A percentile compares a stretch with the other conserved stretches of the same genome.
phyloP scores from a whole-genome alignment of 1,140 invertebrate species.

The Eufriesea mexicana region DNA sequence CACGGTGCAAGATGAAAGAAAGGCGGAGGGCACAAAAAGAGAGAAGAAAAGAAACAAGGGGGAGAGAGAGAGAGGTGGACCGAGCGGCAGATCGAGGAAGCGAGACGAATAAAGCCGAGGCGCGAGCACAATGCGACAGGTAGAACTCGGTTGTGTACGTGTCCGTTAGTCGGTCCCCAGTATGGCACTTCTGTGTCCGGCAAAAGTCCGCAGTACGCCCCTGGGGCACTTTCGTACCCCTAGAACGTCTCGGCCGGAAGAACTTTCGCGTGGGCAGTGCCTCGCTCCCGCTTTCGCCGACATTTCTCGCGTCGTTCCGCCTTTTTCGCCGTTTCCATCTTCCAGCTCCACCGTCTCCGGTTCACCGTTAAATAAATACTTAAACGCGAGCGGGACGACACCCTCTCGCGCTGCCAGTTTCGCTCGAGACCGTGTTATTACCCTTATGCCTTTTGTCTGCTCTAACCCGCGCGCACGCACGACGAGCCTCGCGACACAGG shows the following conservation, averaged over 20 bases:
- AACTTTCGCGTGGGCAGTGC: slow-evolving; percentile 39
- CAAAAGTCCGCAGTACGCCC: slow-evolving; percentile 63
- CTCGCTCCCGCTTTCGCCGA: not conserved
- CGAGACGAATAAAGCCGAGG: too few species aligned
- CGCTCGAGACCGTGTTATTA: slow-evolving; percentile 42
- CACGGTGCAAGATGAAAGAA: too few species aligned
- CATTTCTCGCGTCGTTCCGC: slow-evolving; percentile 1
- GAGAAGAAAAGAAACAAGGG: too few species aligned
- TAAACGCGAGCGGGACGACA: slow-evolving; percentile 28
- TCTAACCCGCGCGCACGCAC: not conserved
- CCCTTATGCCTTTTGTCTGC: not conserved
- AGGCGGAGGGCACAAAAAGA: not conserved
- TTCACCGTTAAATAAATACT: slow-evolving; percentile 64
- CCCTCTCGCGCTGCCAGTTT: slow-evolving; percentile 41
- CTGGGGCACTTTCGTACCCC: slow-evolving; percentile 59
- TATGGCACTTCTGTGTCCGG: slow-evolving; percentile 69
- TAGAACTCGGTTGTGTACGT: slow-evolving; percentile 54
- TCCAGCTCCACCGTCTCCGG: not conserved
- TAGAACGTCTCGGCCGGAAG: slow-evolving; percentile 52
- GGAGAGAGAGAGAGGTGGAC: too few species aligned
- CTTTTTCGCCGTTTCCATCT: not conserved
- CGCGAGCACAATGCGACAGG: slow-evolving; percentile 39
- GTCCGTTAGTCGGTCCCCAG: slow-evolving; percentile 59
- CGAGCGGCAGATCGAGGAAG: too few species aligned
- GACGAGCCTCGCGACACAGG: not conserved